Evolutionary conservation across 2,797 vertebrate species (phyloP).

Genomic region (Diceros bicornis): DNA sequence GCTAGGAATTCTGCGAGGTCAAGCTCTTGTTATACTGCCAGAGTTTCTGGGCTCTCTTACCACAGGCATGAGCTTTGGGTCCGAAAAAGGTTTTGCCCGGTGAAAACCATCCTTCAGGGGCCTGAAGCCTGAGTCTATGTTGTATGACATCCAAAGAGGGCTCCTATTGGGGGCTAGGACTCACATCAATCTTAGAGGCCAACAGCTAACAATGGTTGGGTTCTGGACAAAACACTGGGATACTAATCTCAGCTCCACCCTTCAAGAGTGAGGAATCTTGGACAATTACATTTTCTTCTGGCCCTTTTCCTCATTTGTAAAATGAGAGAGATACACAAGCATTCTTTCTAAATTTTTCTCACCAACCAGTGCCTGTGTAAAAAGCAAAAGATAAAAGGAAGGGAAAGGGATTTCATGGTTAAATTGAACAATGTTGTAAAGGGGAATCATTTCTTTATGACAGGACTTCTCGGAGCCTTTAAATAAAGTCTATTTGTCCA

Average conservation of each 20-base stretch:
- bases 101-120: neutral
- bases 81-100: constrained; percentile 1
- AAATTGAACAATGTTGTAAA: neutral
- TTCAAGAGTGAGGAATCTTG: neutral
- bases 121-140: neutral
- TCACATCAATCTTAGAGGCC: neutral
- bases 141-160: neutral
- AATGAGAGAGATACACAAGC: neutral
- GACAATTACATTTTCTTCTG: neutral
- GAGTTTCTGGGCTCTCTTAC: constrained; percentile 39
- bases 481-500: neutral
- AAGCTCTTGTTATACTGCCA: neutral
- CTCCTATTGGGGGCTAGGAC: neutral
- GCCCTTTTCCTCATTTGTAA: neutral
- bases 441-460: neutral
- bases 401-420: neutral
- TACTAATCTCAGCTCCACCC: neutral
- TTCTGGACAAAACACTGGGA: neutral
- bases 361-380: neutral
- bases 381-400: neutral
- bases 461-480: neutral
- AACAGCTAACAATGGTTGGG: neutral
- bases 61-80: neutral
- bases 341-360: neutral
- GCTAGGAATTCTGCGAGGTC: constrained; percentile 17